Evolutionary conservation across 2,797 vertebrate species (phyloP), one percentile per base, ranked within the genome.

Genomic region (Lagocephalus sceleratus): DNA sequence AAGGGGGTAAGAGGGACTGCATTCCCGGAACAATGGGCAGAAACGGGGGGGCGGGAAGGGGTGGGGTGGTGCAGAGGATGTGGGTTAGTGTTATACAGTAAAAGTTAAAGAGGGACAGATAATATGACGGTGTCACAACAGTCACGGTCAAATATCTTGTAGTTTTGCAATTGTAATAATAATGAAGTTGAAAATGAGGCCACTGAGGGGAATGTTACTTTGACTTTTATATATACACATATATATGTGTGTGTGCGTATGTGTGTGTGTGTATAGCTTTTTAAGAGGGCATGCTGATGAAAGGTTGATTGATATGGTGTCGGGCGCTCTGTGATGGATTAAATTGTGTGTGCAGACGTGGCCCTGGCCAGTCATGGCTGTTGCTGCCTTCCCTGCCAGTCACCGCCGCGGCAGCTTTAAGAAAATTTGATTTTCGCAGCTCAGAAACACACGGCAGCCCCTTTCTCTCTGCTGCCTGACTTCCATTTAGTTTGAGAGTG

Each of bases 271-370:
- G 1, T 41, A 43, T 85, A 47, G 69, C 69, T 20, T 16, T 20
- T 20, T 10, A 3, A 29, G 62, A 53, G 77, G 75, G 92, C 91
- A 93, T 94, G 92, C 94, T 97, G 95, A 98, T 98, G 94, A 97
- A 97, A 93, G 94, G 92, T 94, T 97, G 95, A 98, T 96, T 95
- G 95, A 97, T 95, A 93, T 93, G 90, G 89, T 92, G 91, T 92
- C 93, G 92, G 90, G 91, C 88, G 89, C 88, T 94, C 93, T 93
- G 94, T 94, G 92, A 94, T 95, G 94, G 94, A 96, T 96, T 98
- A 97, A 95, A 96, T 92, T 95, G 93, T 94, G 94, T 96, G 93
- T 95, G 94, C 93, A 95, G 93, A 94, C 92, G 91, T 92, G 91
- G 89, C 90, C 88, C 91, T 75, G 87, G 87, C 85, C 90, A 90